Base-by-base conservation (phyloP, 53 echinoderm and acorn worm genomes). In the Stichopus horrens region DNA sequence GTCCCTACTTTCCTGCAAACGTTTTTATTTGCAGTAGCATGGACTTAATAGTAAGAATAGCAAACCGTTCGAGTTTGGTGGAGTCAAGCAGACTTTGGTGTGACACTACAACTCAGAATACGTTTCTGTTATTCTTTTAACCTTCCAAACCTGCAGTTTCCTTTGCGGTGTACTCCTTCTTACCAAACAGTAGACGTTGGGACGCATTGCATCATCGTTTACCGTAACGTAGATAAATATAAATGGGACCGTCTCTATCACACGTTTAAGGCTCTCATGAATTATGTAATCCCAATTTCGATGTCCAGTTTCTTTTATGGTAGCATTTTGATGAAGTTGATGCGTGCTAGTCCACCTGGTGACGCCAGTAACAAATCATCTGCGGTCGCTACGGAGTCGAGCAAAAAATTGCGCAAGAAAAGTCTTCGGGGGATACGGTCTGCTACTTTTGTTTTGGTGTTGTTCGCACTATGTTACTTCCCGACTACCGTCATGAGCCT, bases 401-500 rank as follows among this genome's bases (percentile, higher is more conserved):
- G 21, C 21, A 55, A 81, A 19, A 81, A n/a, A 8, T n/a, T 81
- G 8, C 85, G 67, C 3, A 52, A 52, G 63, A 23, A 65, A 11
- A 68, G 85, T 13, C 58, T 85, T 5, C 85, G 67, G 9, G 85
- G 85, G 6, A 67, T 85, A 14, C 4, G 58, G 5, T 63, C 67
- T 7, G 85, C 85, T 37, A 5, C 18, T 6, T 6, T 85, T 11
- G 85, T 85, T 10, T 9, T 85, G 7, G 20, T 85, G 60, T 51
- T 85, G 22, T 85, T 85, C 52, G 67, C 67, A 67, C 9, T 85
- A 22, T 85, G 85, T 16, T 85, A 63, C 65, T 52, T 85, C 8
- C 85, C 85, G 52, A 85, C 85, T 8, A 85, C 85, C 22, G 85
- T 85, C 18, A 22, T 85, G 85, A 85, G 85, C 20, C 85, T 85